Base-by-base conservation (phyloP, 2,797 vertebrate species). In the Enteromius thamalakanensis region DNA sequence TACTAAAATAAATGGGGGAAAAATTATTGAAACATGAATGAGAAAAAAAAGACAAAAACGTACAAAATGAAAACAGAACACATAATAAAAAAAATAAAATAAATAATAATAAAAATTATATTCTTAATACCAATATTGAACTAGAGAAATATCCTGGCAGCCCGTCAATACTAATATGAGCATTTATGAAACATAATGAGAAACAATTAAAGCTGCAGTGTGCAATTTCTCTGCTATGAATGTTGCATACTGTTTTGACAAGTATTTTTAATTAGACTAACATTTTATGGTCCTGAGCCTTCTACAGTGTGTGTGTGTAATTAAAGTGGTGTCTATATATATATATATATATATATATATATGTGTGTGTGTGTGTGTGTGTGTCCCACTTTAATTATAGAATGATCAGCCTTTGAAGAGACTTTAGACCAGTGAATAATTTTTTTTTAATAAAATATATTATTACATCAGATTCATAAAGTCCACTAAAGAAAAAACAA, bases 381-480 rank as follows among this genome's bases (percentile, higher is more conserved):
- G 40, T 40, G 40, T 40, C 7, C 37, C 37, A 37, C 37, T 37
- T 17, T 49, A 49, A 49, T 17, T 60, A 12, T 60, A 5, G 0
- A 60, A 12, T 12, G n/a, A 26, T 26, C n/a, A 26, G 4, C 1
- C 3, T 60, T 23, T 60, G 55, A 12, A 60, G n/a, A 60, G n/a
- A 60, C 11, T 26, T 26, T 60, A 11, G 23, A 26, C n/a, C 32
- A 34, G 32, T 34, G n/a, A n/a, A 34, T 34, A 34, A 34, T 4
- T 0, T 34, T 34, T 34, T 55, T 21, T n/a, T n/a, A 3, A 55
- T 9, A 3, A 10, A 58, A 40, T 21, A 8, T 21, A 21, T 53
- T 55, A 9, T 53, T 67, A 76, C 89, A 88, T 87, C 9, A 84
- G 15, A 69, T 29, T 86, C 12, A 32, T 78, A 3, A 49, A 55